Evolutionary conservation across 2,888 invertebrate genomes (phyloP), one percentile per base, ranked within the genome.

Genomic region (Theretra japonica): DNA sequence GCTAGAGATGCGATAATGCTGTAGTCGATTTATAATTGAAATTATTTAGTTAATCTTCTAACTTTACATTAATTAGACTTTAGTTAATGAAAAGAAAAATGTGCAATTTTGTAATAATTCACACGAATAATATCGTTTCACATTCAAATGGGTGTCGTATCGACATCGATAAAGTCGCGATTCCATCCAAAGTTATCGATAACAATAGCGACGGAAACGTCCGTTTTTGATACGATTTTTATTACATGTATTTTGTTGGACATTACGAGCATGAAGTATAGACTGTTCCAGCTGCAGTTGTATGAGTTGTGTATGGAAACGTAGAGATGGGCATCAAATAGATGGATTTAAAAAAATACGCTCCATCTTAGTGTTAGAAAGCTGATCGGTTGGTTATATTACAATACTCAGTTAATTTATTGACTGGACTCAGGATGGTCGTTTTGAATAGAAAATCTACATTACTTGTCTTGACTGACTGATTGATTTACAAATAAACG

Each of bases 181-280:
- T 48, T 23, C 41, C 41, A 11, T 65, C 48, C 33, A 41, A n/a
- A 53, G 17, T 65, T 65, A 65, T 65, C 23, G 23, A 65, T 65
- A 65, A 48, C 65, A 41, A 11, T 62, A 21, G 65, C 17, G 41
- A 23, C 19, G 4, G 59, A 48, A 41, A 23, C 48, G 41, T 48
- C 41, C 65, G 65, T 65, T 65, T 65, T 65, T 41, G 23, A 48
- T 65, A 23, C 5, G n/a, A 30, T 33, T 60, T 65, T 65, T 65
- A 33, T 11, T 62, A 21, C 33, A 41, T 33, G 11, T 62, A 41
- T 41, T n/a, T 53, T 28, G 4, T 62, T 8, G 41, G 21, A 48
- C 23, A 6, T 23, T 23, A 41, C 25, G 23, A 65, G 17, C 23
- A 15, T 28, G 5, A 28, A 28, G 28, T 28, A 28, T 28, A 4